phyloP scores from a whole-genome alignment of 1,140 invertebrate species.

The Anoplolepis gracilipes region DNA sequence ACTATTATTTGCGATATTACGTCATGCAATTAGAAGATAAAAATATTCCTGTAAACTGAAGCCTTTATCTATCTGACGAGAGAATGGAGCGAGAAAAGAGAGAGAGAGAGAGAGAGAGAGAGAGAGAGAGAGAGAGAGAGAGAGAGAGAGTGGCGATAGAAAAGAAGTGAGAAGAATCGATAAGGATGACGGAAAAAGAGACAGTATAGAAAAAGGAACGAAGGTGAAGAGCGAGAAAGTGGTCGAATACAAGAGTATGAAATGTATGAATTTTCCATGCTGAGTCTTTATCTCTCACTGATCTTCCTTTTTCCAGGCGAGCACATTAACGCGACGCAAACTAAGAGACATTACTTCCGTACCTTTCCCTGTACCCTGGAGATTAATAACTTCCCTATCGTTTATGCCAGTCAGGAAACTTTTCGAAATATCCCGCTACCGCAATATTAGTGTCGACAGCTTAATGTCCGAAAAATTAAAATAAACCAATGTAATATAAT shows the following conservation, averaged over 20 bases:
- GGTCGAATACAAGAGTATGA: constrained; percentile 55
- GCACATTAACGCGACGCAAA: constrained; percentile 64
- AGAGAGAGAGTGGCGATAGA: constrained; percentile 3
- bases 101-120: neutral
- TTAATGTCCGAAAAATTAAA: constrained; percentile 30
- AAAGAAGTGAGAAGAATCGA: constrained; percentile 38
- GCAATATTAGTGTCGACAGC: neutral
- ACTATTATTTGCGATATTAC: constrained; percentile 64
- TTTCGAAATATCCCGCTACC: constrained; percentile 49
- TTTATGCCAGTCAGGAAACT: constrained; percentile 60
- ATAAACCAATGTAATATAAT: constrained; percentile 8
- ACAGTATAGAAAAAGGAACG: neutral
- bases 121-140: constrained; percentile 25
- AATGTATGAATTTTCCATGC: constrained; percentile 73
- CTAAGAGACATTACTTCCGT: constrained; percentile 68
- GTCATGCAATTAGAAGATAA: constrained; percentile 59
- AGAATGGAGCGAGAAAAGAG: constrained; percentile 16
- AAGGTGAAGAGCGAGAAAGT: constrained; percentile 35
- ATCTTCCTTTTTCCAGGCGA: constrained; percentile 56
- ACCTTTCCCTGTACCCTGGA: constrained; percentile 3
- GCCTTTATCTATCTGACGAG: constrained; percentile 60
- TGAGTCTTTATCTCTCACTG: constrained; percentile 50
- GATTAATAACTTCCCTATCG: constrained; percentile 72
- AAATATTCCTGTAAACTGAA: constrained; percentile 65
- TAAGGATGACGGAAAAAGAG: constrained; percentile 22